Evolutionary conservation across 2,888 invertebrate genomes (phyloP).

Genomic region (Drosophila lutescens): DNA sequence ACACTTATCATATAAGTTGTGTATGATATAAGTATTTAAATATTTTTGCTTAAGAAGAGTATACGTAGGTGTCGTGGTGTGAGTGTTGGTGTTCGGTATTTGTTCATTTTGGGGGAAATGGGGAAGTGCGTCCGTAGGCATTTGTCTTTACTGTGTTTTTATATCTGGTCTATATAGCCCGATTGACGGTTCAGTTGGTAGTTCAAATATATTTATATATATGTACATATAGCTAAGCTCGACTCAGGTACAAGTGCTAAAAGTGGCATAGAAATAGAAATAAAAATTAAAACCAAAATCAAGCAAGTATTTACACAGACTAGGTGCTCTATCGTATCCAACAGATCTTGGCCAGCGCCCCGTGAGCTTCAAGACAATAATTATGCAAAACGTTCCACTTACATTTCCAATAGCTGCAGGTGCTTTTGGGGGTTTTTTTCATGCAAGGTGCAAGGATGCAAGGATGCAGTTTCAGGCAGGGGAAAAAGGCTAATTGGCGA

Average conservation of each 20-base stretch:
- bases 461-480: constrained; percentile 44
- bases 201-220: constrained; percentile 28
- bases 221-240: constrained; percentile 26
- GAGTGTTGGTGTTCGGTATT: constrained; percentile 25
- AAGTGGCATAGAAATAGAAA: not conserved
- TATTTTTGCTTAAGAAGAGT: constrained; percentile 50
- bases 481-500: constrained; percentile 52
- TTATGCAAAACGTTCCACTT: constrained; percentile 21
- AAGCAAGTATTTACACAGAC: constrained; percentile 23
- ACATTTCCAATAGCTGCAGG: constrained; percentile 16
- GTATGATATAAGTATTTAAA: constrained; percentile 73
- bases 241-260: constrained; percentile 28
- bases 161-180: constrained; percentile 8
- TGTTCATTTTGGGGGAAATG: constrained; percentile 16
- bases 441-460: constrained; percentile 71
- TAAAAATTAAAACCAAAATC: not conserved
- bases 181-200: constrained; percentile 9
- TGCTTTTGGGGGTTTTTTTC: constrained; percentile 46
- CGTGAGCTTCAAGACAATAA: constrained; percentile 39
- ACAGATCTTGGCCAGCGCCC: constrained; percentile 11
- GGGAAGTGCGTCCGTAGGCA: constrained; percentile 41
- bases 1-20: constrained; percentile 80
- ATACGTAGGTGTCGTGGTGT: constrained; percentile 51
- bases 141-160: constrained; percentile 35
- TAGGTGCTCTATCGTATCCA: constrained; percentile 2